A percentile compares a stretch with the other conserved stretches of the same genome.
phyloP scores from a whole-genome alignment of 2,888 invertebrate species.

The Drosophila quinaria region DNA sequence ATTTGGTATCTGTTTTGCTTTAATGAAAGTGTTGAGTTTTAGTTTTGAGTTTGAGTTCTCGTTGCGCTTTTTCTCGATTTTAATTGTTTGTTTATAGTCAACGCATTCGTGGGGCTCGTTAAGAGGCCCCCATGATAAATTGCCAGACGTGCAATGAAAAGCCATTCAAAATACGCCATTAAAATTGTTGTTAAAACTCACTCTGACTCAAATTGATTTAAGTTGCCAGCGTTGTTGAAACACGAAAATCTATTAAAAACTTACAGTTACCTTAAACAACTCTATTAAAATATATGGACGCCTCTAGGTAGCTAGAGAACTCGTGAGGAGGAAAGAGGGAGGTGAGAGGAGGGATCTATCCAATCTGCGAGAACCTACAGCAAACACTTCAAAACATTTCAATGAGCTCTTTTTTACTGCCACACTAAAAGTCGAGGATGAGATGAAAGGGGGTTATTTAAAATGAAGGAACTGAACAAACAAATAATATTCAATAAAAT shows the following conservation, averaged over 20 bases:
- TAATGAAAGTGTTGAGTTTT: conserved; percentile 80
- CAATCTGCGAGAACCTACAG: conserved; percentile 26
- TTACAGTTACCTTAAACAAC: conserved; percentile 69
- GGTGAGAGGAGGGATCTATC: neutral
- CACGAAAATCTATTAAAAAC: conserved; percentile 71
- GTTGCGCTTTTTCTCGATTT: conserved; percentile 59
- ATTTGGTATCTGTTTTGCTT: conserved; percentile 42
- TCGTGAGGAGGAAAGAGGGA: neutral
- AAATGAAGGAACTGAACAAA: conserved; percentile 53
- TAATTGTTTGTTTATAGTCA: conserved; percentile 81
- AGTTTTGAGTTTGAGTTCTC: conserved; percentile 62
- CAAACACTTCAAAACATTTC: conserved; percentile 68
- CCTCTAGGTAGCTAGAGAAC: neutral
- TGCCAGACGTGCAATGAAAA: conserved; percentile 62
- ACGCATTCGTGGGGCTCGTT: conserved; percentile 60
- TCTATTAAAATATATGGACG: conserved; percentile 58
- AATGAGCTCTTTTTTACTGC: conserved; percentile 45
- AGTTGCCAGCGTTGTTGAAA: conserved; percentile 65
- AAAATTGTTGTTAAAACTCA: conserved; percentile 57
- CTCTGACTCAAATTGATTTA: conserved; percentile 71
- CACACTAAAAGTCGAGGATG: conserved; percentile 41
- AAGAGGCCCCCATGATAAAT: conserved; percentile 72
- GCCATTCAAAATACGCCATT: conserved; percentile 71
- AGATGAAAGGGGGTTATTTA: conserved; percentile 37
- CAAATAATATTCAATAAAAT: conserved; percentile 58